phyloP scores from a whole-genome alignment of 2,113 vertebrate species.

The Toxostoma redivivum region DNA sequence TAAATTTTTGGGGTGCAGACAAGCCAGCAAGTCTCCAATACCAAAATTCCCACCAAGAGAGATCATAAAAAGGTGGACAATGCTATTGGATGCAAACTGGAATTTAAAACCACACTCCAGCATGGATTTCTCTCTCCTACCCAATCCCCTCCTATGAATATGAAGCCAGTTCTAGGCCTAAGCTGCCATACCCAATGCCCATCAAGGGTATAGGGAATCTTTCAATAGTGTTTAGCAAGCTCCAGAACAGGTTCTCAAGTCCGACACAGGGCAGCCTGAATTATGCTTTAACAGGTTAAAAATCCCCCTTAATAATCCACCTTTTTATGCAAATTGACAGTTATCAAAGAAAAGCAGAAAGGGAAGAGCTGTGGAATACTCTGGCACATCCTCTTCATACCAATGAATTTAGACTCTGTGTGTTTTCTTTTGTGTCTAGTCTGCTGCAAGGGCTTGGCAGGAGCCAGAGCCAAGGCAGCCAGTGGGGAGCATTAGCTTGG shows the following conservation, averaged over 20 bases:
- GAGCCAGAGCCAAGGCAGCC: not conserved
- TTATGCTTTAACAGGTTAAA: not conserved
- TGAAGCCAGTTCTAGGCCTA: not conserved
- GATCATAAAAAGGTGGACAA: not conserved
- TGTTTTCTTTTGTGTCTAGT: constrained; percentile 50
- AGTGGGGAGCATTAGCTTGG: constrained; percentile 37
- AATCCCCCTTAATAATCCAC: not conserved
- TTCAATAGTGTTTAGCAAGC: not conserved
- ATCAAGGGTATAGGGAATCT: not conserved
- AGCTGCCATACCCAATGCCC: not conserved
- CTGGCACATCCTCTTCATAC: constrained; percentile 26
- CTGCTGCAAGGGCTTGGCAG: constrained; percentile 62
- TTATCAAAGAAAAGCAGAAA: constrained; percentile 26
- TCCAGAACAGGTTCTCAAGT: not conserved
- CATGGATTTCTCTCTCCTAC: not conserved
- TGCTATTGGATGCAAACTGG: not conserved
- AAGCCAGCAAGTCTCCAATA: not conserved
- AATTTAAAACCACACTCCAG: not conserved
- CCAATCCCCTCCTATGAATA: not conserved
- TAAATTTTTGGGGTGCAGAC: not conserved
- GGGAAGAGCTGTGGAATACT: constrained; percentile 52
- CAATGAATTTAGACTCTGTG: constrained; percentile 19
- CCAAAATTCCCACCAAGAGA: accelerated
- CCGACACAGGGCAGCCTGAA: not conserved
- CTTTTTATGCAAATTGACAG: constrained; percentile 35